Evolutionary conservation across 2,797 vertebrate species (phyloP), one percentile per base, ranked within the genome.

Genomic region (Protosalanx chinensis): DNA sequence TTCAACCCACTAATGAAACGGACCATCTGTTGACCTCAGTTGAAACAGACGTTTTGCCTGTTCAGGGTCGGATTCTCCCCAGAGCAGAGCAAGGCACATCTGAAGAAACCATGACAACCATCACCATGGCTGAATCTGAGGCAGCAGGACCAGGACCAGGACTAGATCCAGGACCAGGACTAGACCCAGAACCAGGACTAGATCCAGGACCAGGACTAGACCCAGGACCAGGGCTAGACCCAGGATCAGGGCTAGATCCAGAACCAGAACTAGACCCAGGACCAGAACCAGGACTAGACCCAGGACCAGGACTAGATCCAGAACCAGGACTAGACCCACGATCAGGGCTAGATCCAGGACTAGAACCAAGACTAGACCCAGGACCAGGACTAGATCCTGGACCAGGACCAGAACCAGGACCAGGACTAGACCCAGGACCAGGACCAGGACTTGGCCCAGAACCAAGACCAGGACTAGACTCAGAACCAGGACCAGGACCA

Each of bases 1-100:
- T 71, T 63, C 70, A 59, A 74, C 78, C 76, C 73, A 72, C 79
- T n/a, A 56, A 56, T 3, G 3, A n/a, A 56, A 56, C 18, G 0
- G 51, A 56, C 51, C 51, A 56, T 56, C 51, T 56, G 2, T 56
- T 56, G 51, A 56, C 51, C 51, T 10, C 7, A 2, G 13, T 2
- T 12, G 41, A 8, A 46, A 46, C 10, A 3, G 41, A 13, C 41
- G 10, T 46, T 46, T 8, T 46, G 7, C 7, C 41, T 12, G 13
- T 46, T 46, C 10, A 46, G 41, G 41, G 41, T 8, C 41, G 12
- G 41, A 12, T 12, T 46, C 41, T 8, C 1, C 12, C 41, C 41
- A 46, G 8, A 46, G 41, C 8, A 46, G 41, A 46, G 41, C 10
- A 12, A 13, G 41, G 41, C 41, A 46, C 41, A 46, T 46, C 41